phyloP scores from a whole-genome alignment of 1,140 invertebrate species.

The Mylabris phalerata region DNA sequence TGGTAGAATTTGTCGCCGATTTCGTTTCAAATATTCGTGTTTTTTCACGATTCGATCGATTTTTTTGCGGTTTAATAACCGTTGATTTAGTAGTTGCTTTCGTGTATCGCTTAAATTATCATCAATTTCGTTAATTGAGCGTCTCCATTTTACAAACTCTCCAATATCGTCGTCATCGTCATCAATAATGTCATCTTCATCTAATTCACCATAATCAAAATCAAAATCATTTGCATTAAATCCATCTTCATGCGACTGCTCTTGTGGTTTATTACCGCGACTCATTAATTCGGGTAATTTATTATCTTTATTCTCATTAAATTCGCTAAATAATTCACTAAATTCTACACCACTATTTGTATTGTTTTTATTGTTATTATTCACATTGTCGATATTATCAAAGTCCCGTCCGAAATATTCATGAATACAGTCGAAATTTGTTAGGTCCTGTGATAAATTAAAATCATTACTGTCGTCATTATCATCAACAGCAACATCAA shows the following conservation, averaged over 20 bases:
- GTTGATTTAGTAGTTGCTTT: slow-evolving; percentile 2
- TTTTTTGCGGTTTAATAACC: neutral
- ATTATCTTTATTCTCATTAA: neutral
- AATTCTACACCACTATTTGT: neutral
- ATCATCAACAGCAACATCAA: neutral
- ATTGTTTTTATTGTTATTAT: neutral
- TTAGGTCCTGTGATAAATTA: too few species aligned
- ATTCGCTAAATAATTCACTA: neutral
- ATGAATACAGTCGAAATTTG: slow-evolving; percentile 7
- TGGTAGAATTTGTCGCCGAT: neutral
- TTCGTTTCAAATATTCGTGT: neutral
- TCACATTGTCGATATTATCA: too few species aligned
- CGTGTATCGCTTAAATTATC: slow-evolving; percentile 3
- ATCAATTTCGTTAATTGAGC: neutral
- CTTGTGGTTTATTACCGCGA: neutral
- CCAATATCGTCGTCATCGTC: neutral
- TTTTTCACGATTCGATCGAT: neutral
- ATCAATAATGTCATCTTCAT: neutral
- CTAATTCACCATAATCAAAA: neutral
- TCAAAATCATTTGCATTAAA: neutral
- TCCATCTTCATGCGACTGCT: too few species aligned
- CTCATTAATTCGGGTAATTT: neutral
- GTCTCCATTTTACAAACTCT: too few species aligned
- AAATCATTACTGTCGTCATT: neutral
- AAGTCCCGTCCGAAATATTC: neutral